A percentile compares a stretch with the other conserved stretches of the same genome.
phyloP scores from a whole-genome alignment of 2,797 vertebrate species.

The Urocyon cinereoargenteus region DNA sequence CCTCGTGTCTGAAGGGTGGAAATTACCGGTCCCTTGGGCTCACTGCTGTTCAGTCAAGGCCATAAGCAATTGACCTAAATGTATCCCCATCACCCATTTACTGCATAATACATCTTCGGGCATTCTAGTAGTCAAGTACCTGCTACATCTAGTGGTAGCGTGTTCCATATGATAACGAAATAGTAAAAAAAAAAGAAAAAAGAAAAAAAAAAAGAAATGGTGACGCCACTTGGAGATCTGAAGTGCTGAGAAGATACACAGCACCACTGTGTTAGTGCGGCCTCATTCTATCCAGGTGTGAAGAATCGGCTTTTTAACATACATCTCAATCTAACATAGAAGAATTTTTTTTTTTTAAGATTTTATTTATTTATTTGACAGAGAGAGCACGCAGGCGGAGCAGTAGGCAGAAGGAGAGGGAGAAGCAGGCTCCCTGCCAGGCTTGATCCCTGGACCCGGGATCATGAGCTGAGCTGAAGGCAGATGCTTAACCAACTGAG shows the following conservation, averaged over 20 bases:
- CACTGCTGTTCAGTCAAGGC: conserved; percentile 3
- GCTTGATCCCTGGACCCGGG: too few relatives aligned
- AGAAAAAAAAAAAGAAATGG: not conserved
- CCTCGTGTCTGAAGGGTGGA: conserved; percentile 22
- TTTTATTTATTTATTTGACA: too few relatives aligned
- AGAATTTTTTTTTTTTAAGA: not conserved
- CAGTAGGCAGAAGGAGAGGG: too few relatives aligned
- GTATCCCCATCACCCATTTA: not conserved
- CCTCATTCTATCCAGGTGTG: not conserved
- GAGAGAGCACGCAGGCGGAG: too few relatives aligned
- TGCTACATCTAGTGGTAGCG: not conserved
- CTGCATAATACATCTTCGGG: not conserved
- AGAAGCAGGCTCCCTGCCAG: too few relatives aligned
- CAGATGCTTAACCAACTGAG: too few relatives aligned
- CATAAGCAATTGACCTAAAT: conserved; percentile 61
- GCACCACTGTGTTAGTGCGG: not conserved
- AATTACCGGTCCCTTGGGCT: conserved; percentile 39
- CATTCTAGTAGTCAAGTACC: not conserved
- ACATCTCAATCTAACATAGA: not conserved
- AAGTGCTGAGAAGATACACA: conserved; percentile 54
- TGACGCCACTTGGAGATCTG: conserved; percentile 2
- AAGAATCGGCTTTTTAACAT: conserved; percentile 42
- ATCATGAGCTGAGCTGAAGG: too few relatives aligned
- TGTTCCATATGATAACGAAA: conserved; percentile 1
- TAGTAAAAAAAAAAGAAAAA: not conserved